Evolutionary conservation across 2,888 invertebrate genomes (phyloP), one percentile per base, ranked within the genome.

Genomic region (Elysia crispata): DNA sequence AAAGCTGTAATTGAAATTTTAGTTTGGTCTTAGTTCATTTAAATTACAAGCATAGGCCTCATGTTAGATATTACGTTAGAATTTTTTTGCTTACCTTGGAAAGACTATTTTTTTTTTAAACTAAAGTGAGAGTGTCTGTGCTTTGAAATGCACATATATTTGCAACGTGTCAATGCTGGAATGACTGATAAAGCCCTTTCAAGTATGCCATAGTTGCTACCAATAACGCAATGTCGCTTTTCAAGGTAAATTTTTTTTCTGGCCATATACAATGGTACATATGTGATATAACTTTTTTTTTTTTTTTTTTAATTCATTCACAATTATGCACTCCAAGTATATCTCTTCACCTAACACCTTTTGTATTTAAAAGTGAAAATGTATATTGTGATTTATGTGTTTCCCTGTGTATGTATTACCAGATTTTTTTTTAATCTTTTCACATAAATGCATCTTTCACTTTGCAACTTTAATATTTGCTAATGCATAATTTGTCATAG

Each of bases 321-420:
- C 41, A 33, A 67, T 64, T 67, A 77, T 77, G 76, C 76, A 77
- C 76, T 69, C 67, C n/a, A 28, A 54, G 54, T 77, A 67, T 77
- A 67, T 77, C 20, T 77, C 69, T 54, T 77, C 76, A 54, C 76
- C 69, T 28, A 30, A 57, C 11, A 57, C 25, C 20, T n/a, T 33
- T 28, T 62, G 28, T 23, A 74, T 20, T 11, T 31, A 62, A 62
- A 41, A 6, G 33, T 25, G 15, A 66, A 49, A 41, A 31, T 49
- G 49, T 50, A 54, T 50, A 49, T 28, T 18, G 20, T 74, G 76
- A 31, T 41, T 41, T 41, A 41, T 41, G 41, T 41, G 41, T 41
- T 41, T 41, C 41, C 41, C 41, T 41, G 41, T 41, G 41, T 41
- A 41, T 41, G 5, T 41, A 41, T 41, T 11, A 11, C 41, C 41